Conservation (phyloP, 2,888 invertebrate genomes). For the Mimas tiliae region DNA sequence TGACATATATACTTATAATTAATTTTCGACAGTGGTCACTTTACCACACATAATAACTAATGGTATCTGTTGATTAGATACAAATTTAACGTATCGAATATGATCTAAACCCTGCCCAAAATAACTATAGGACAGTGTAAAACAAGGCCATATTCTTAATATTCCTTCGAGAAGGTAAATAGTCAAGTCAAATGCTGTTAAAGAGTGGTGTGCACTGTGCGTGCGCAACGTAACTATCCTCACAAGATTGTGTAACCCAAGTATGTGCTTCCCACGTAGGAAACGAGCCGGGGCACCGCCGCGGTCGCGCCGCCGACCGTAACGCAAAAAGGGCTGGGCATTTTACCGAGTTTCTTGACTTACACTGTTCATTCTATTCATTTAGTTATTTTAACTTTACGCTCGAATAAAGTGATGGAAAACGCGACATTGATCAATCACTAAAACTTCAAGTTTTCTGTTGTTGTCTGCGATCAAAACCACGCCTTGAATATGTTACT, state of each 20-base stretch:
- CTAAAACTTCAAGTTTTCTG: too few species aligned
- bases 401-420: too few species aligned
- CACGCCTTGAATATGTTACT: too few species aligned
- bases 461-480: too few species aligned
- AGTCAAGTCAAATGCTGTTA: slow-evolving; percentile 24
- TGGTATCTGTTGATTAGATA: too few species aligned
- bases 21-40: too few species aligned
- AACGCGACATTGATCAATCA: too few species aligned
- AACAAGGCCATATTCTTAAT: background rate
- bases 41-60: too few species aligned
- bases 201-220: slow-evolving; percentile 38
- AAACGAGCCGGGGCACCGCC: slow-evolving; percentile 63
- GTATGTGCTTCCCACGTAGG: slow-evolving; percentile 82
- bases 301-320: slow-evolving; percentile 65
- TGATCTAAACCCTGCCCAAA: background rate
- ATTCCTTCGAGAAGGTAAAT: slow-evolving; percentile 5
- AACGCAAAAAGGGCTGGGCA: slow-evolving; percentile 77
- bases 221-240: slow-evolving; percentile 51
- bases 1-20: too few species aligned
- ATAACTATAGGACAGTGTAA: background rate
- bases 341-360: slow-evolving; percentile 71
- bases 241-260: slow-evolving; percentile 78
- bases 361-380: slow-evolving; percentile 49
- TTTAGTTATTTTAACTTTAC: background rate
- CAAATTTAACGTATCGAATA: too few species aligned